These are phyloP conservation scores for Empidonax alnorum DNA, from an alignment of 2,113 vertebrate genomes.

Conservation along the genomic window DNA sequence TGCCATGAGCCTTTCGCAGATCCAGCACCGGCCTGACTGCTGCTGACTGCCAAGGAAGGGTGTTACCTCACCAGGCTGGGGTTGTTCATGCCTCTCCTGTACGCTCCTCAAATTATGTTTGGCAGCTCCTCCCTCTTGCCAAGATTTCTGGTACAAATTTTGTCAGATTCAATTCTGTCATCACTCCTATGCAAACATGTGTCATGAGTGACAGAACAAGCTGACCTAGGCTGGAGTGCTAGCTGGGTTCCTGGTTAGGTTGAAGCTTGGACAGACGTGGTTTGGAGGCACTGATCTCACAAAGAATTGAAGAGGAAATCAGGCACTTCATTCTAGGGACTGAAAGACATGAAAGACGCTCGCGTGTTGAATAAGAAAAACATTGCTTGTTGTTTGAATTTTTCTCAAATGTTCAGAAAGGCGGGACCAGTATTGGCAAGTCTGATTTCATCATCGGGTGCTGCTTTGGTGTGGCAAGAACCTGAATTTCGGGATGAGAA, in stretches of 20 bases:
- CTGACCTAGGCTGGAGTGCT: not conserved
- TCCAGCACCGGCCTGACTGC: fast-evolving
- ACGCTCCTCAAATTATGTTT: not conserved
- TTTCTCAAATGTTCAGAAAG: not conserved
- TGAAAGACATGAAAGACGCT: not conserved
- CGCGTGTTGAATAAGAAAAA: not conserved
- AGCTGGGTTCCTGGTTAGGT: not conserved
- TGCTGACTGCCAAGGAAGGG: not conserved
- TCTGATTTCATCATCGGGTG: not conserved
- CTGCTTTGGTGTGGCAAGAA: not conserved
- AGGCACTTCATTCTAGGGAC: not conserved
- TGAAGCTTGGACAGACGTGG: not conserved
- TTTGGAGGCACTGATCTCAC: not conserved
- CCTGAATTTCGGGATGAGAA: conserved; percentile 24
- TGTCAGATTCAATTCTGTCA: not conserved
- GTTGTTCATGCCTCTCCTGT: not conserved
- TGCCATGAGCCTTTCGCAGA: not conserved
- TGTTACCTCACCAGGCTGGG: not conserved
- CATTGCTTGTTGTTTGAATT: not conserved
- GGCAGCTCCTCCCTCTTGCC: not conserved
- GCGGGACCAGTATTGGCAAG: not conserved
- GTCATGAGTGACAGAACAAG: not conserved
- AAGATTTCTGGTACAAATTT: not conserved
- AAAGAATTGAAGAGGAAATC: not conserved
- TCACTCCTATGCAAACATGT: not conserved